Evolutionary conservation across 2,113 vertebrate genomes (phyloP).

Genomic region (Phylloscopus trochiloides): DNA sequence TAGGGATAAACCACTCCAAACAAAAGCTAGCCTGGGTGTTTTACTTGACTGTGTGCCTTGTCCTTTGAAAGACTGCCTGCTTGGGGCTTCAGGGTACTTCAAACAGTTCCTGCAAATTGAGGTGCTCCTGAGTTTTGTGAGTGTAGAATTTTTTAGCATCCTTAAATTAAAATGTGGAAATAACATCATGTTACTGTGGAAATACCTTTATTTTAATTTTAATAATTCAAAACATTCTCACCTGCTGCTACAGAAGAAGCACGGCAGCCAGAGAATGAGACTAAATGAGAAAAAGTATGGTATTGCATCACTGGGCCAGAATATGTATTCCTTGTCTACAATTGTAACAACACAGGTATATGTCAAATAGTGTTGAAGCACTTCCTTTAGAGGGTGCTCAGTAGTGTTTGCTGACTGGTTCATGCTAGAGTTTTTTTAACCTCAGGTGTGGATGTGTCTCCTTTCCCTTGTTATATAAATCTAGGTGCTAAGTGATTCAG

Average conservation of each 20-base stretch:
- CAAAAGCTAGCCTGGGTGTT: not conserved
- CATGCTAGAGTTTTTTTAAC: not conserved
- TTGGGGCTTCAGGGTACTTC: not conserved
- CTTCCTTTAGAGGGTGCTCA: not conserved
- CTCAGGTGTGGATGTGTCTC: not conserved
- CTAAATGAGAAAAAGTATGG: not conserved
- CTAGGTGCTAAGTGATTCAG: not conserved
- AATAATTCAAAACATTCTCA: not conserved
- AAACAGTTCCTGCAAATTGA: not conserved
- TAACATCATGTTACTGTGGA: not conserved
- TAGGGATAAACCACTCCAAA: not conserved
- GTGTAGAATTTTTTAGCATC: not conserved
- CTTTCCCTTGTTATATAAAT: not conserved
- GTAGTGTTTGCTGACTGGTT: not conserved
- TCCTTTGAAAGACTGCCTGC: not conserved
- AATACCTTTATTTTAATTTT: not conserved
- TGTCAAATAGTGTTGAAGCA: not conserved
- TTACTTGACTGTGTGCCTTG: accelerated
- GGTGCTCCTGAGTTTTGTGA: not conserved
- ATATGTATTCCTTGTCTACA: not conserved
- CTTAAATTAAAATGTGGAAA: not conserved
- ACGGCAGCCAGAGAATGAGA: not conserved
- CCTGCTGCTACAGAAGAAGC: not conserved
- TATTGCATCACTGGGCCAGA: not conserved
- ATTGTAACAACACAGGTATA: not conserved